Base-by-base conservation (phyloP, 2,797 vertebrate species). In the Catharus ustulatus region DNA sequence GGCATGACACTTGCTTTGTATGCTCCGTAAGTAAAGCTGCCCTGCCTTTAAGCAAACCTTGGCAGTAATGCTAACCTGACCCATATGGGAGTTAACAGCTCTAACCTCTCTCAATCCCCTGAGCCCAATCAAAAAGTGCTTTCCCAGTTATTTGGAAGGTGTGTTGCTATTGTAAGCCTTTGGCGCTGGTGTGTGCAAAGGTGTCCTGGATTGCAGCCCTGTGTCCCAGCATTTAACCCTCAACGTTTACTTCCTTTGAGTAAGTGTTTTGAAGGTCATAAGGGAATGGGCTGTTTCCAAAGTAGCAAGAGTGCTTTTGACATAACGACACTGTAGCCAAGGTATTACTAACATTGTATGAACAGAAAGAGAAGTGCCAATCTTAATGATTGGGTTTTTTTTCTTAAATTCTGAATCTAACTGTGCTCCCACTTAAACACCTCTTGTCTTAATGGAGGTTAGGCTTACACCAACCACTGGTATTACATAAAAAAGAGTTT, bases 1-100 rank as follows among this genome's bases (percentile, higher is more conserved):
- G 99, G 99, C 99, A 99, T 17, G 99, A 99, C 95, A 99, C 99
- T 91, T 99, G 99, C 97, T 99, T 99, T 84, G 99, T 99, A 32
- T 99, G 99, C 80, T 98, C 98, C 4, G 99, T 99, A 98, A 95
- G 99, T 98, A 93, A 86, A 87, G 21, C 51, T 36, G 3, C 27
- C 63, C 45, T 69, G 11, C 19, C 2, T 83, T 61, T 42, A 63
- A 84, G 67, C 34, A 66, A 84, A 36, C 63, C 42, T n/a, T 45
- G 51, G 27, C 40, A 52, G 51, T 59, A 32, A 15, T 15, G 87
- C 80, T 90, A 43, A 61, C 72, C 80, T 89, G 43, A 68, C 38
- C 42, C 5, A 16, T 77, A 3, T 17, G 49, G 68, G 77, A 95
- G 55, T 75, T 69, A 66, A 59, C 15, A 83, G 38, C 66, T 87